phyloP scores from a whole-genome alignment of 2,888 invertebrate species.

The Anodontia alba region DNA sequence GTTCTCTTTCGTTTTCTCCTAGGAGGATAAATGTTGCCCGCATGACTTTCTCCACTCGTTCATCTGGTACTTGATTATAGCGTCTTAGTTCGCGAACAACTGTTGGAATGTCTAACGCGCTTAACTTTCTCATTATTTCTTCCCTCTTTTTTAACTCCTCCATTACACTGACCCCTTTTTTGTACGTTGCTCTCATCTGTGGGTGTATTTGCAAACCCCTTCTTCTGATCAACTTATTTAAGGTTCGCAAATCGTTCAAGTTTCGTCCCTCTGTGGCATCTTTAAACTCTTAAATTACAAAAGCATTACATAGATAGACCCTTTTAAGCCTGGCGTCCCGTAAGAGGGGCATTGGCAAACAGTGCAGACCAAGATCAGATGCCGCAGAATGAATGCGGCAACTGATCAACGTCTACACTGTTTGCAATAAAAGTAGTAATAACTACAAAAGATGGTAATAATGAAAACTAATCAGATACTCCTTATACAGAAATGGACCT shows the following conservation, averaged over 20 bases:
- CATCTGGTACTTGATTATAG: slow-evolving; percentile 13
- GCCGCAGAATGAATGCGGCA: no score
- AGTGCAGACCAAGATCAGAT: no score
- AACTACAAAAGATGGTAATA: no score
- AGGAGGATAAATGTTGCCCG: slow-evolving; percentile 22
- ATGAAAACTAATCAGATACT: no score
- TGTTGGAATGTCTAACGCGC: not conserved
- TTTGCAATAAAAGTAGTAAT: no score
- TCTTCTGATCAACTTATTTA: not conserved
- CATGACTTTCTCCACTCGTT: slow-evolving; percentile 7
- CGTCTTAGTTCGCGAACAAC: not conserved
- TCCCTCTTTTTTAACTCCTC: not conserved
- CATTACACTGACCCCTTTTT: not conserved
- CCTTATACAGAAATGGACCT: no score
- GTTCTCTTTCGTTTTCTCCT: not conserved
- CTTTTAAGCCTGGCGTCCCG: no score
- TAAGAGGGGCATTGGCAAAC: no score
- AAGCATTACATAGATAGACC: not conserved
- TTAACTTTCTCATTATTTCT: slow-evolving; percentile 10
- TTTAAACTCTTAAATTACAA: not conserved
- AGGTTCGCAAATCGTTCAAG: not conserved
- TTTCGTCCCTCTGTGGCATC: not conserved
- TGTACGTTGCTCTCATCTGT: not conserved
- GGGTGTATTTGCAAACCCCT: not conserved
- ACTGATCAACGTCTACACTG: no score